A percentile compares a stretch with the other conserved stretches of the same genome.
These are phyloP conservation scores for Uria lomvia DNA, from an alignment of 2,113 vertebrate species.

Conservation along the genomic window DNA sequence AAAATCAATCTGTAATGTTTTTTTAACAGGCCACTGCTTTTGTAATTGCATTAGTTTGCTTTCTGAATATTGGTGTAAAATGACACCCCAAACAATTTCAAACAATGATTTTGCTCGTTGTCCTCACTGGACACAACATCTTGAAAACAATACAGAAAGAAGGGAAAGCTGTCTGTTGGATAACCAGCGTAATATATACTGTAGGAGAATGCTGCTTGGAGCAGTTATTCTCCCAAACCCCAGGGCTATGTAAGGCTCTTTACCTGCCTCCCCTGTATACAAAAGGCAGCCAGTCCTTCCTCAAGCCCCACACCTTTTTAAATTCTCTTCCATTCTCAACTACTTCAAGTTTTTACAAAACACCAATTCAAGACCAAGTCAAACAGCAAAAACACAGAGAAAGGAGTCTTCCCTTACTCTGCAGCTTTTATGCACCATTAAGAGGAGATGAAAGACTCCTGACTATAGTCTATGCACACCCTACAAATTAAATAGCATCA, in stretches of 20 bases:
- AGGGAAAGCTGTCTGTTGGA: neutral
- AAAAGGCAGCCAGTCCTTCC: neutral
- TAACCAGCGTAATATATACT: neutral
- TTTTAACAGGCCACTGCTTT: neutral
- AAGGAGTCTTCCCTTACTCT: neutral
- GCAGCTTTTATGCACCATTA: constrained; percentile 2
- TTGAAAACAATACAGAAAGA: neutral
- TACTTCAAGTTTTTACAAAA: neutral
- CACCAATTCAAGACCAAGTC: neutral
- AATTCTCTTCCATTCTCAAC: neutral
- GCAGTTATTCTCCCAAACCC: neutral
- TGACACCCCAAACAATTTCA: neutral
- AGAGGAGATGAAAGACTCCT: constrained; percentile 30
- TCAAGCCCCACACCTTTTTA: fast-evolving
- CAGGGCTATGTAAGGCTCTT: neutral
- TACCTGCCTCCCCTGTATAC: neutral
- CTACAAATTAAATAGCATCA: constrained; percentile 39
- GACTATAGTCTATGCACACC: neutral
- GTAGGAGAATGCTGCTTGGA: neutral
- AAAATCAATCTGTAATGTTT: neutral
- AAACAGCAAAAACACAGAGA: neutral
- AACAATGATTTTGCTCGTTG: neutral
- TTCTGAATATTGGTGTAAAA: neutral
- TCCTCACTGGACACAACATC: neutral
- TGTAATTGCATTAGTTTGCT: neutral